Evolutionary conservation across 2,888 invertebrate genomes (phyloP), one percentile per base, ranked within the genome.

Genomic region (Pachliopta kotzebuea): DNA sequence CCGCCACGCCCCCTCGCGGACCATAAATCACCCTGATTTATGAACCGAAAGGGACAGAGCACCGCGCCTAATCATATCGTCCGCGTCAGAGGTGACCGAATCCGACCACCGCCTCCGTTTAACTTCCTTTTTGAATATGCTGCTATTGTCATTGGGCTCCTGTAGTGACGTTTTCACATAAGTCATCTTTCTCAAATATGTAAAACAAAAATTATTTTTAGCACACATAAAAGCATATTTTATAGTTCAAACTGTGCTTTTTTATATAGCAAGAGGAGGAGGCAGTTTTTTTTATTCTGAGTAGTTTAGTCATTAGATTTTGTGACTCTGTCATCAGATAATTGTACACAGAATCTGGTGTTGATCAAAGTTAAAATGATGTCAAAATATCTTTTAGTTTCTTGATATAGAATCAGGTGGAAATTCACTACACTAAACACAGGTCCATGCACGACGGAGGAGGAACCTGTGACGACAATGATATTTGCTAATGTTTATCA

Each of bases 1-100:
- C 74, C 73, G 67, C 69, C 76, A 79, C 80, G 76, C 81, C 79
- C 78, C 71, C 77, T 75, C 71, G 67, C 68, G 71, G 70, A 78
- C 78, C 80, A 87, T 88, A 86, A 88, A 88, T 89, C 87, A 88
- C 78, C 45, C 77, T 88, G 89, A 89, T 89, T 88, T 87, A 90
- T 89, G 86, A 83, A 84, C 74, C 75, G 70, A 72, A 69, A 73
- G 74, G 76, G 80, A 74, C 78, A 76, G 71, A 72, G 75, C 66
- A 62, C 63, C 61, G 55, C 63, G 55, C 61, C 63, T 63, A 62
- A 65, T 68, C 68, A 68, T 68, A 63, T 67, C 65, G 63, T 65
- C 56, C 37, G 60, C 29, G 60, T 61, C 56, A 57, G 26, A 57
- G 65, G 56, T 60, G 60, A 42, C 52, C 56, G 21, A 24, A 63